Percentiles rank a stretch among this genome's conserved stretches.
phyloP scores from a whole-genome alignment of 2,113 vertebrate genomes.

The Canis aureus region DNA sequence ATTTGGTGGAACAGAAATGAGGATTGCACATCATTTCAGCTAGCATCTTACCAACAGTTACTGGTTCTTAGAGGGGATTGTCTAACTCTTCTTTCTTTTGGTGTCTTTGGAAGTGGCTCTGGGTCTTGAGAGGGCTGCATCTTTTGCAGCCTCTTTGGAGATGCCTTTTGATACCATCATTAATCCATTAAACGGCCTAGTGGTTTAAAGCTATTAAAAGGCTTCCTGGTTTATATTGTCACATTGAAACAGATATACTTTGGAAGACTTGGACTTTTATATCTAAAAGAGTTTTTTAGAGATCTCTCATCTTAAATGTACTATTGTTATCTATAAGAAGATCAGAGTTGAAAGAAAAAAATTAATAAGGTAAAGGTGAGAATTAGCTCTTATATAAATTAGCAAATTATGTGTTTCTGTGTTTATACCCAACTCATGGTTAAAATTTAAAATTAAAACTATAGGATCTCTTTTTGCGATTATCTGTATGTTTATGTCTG shows the following conservation, averaged over 20 bases:
- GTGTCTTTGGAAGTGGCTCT: neutral
- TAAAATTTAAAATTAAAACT: neutral
- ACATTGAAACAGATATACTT: neutral
- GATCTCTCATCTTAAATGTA: neutral
- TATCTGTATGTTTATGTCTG: neutral
- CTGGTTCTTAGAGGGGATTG: neutral
- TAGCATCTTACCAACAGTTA: neutral
- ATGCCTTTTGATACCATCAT: neutral
- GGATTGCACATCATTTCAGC: neutral
- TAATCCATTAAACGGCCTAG: neutral
- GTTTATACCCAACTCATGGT: neutral
- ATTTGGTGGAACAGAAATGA: neutral
- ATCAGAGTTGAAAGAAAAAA: neutral
- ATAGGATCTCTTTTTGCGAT: neutral
- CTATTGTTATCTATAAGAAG: neutral
- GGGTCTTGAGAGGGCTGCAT: neutral
- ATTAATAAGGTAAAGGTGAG: neutral
- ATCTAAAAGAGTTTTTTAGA: neutral
- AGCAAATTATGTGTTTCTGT: neutral
- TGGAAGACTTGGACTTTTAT: neutral
- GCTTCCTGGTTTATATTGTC: neutral
- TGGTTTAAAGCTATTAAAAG: neutral
- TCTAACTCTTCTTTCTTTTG: neutral
- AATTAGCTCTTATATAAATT: neutral
- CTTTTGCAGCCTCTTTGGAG: neutral